A percentile compares a stretch with the other conserved stretches of the same genome.
Evolutionary conservation across 2,797 vertebrate species (phyloP).

Genomic region (Sebastes melanostomus): DNA sequence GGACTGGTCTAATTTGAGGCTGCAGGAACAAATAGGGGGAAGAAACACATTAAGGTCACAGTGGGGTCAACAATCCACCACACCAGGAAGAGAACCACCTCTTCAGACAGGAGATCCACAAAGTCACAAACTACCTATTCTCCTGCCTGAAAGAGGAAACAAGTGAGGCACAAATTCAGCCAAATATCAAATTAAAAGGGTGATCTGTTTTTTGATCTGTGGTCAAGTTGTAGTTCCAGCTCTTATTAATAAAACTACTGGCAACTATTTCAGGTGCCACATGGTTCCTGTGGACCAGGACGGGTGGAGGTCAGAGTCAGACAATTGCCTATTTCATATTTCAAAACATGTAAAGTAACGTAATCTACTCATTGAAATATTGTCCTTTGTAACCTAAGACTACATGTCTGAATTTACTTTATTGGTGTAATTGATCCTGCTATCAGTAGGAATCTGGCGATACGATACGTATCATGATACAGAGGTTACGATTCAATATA

Average conservation of each 20-base stretch:
- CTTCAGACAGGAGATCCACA: slow-evolving; percentile 21
- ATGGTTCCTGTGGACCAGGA: slow-evolving; percentile 62
- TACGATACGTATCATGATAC: too few species aligned
- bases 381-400: background rate
- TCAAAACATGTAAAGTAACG: background rate
- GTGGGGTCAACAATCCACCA: slow-evolving; percentile 39
- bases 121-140: slow-evolving; percentile 1
- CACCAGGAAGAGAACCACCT: slow-evolving; percentile 47
- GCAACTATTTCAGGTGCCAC: slow-evolving; percentile 42
- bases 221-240: slow-evolving; percentile 12
- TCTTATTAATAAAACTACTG: background rate
- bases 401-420: background rate
- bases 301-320: slow-evolving; percentile 31
- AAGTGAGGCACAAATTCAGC: background rate
- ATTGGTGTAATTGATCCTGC: background rate
- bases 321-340: background rate
- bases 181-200: background rate
- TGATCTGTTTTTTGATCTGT: slow-evolving; percentile 11
- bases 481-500: too few species aligned
- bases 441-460: too few species aligned
- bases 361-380: background rate
- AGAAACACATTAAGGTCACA: slow-evolving; percentile 69
- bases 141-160: slow-evolving; percentile 13
- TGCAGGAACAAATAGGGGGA: slow-evolving; percentile 66
- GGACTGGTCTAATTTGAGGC: slow-evolving; percentile 4